Conservation (phyloP, 2,113 vertebrate genomes). For the Sorex fumeus region DNA sequence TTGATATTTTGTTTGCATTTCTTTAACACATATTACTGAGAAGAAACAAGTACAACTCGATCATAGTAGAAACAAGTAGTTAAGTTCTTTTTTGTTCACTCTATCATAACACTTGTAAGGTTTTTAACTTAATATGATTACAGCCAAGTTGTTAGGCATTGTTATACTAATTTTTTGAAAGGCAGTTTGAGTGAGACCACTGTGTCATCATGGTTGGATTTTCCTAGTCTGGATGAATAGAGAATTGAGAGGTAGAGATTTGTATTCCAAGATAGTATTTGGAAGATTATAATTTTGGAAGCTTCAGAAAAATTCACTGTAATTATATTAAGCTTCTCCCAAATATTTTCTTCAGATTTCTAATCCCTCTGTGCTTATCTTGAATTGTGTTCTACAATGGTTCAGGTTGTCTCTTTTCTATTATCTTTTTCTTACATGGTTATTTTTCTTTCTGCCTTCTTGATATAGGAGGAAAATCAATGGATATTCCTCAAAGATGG, state of each 20-base stretch:
- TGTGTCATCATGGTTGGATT: not conserved
- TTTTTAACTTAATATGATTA: slow-evolving; percentile 17
- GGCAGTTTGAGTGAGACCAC: not conserved
- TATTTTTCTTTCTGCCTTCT: not conserved
- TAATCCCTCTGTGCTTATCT: not conserved
- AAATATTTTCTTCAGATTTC: not conserved
- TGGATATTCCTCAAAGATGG: not conserved
- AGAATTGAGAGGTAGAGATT: not conserved
- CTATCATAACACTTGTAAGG: not conserved
- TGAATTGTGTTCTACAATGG: not conserved
- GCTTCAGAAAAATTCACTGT: not conserved
- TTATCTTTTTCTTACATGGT: not conserved
- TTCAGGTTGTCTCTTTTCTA: slow-evolving; percentile 17
- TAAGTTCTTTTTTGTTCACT: slow-evolving; percentile 4
- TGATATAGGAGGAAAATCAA: not conserved
- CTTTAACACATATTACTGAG: not conserved
- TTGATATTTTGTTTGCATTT: slow-evolving; percentile 13
- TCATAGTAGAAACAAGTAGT: not conserved
- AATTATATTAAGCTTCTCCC: slow-evolving; percentile 22
- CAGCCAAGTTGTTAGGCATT: slow-evolving; percentile 11
- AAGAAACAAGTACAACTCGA: not conserved
- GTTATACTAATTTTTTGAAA: slow-evolving; percentile 55
- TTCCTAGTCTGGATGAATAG: not conserved
- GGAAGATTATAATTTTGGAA: slow-evolving; percentile 42
- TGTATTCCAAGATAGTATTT: not conserved